Evolutionary conservation across 2,797 vertebrate species (phyloP).

Genomic region (Octomys mimax): DNA sequence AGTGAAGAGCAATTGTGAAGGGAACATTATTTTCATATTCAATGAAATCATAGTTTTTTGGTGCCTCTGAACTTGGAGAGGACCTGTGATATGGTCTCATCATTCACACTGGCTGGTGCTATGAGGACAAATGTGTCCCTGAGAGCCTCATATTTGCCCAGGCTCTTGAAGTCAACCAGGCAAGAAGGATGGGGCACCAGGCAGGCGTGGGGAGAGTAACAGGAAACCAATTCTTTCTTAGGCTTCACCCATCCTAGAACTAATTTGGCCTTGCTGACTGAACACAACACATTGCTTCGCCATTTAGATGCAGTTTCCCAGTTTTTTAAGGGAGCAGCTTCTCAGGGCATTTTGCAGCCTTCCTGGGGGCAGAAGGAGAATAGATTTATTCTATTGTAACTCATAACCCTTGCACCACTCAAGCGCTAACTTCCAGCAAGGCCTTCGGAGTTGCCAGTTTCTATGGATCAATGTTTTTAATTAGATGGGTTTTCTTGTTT

Average conservation of each 20-base stretch:
- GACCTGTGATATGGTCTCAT: not conserved
- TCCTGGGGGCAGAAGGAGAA: not conserved
- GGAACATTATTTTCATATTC: not conserved
- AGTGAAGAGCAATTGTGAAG: not conserved
- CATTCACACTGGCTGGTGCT: not conserved
- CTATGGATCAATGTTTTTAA: constrained; percentile 86
- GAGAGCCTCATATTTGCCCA: not conserved
- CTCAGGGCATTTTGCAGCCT: not conserved
- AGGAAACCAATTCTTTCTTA: not conserved
- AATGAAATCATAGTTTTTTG: constrained; percentile 3
- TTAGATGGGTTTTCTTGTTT: constrained; percentile 85
- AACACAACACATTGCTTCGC: constrained; percentile 24
- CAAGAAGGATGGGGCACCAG: not conserved
- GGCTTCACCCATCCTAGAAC: not conserved
- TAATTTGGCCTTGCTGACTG: not conserved
- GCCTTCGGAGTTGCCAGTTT: constrained; percentile 65
- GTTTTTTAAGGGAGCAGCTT: not conserved
- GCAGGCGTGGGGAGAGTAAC: not conserved
- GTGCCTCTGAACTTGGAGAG: not conserved
- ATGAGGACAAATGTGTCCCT: constrained; percentile 6
- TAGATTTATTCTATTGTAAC: constrained; percentile 2
- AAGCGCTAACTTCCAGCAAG: constrained; percentile 55
- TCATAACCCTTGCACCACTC: not conserved
- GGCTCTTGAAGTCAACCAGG: not conserved
- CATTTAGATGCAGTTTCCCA: not conserved